These are phyloP conservation scores for Arremon aurantiirostris DNA, from an alignment of 2,797 vertebrate genomes.

Conservation along the genomic window DNA sequence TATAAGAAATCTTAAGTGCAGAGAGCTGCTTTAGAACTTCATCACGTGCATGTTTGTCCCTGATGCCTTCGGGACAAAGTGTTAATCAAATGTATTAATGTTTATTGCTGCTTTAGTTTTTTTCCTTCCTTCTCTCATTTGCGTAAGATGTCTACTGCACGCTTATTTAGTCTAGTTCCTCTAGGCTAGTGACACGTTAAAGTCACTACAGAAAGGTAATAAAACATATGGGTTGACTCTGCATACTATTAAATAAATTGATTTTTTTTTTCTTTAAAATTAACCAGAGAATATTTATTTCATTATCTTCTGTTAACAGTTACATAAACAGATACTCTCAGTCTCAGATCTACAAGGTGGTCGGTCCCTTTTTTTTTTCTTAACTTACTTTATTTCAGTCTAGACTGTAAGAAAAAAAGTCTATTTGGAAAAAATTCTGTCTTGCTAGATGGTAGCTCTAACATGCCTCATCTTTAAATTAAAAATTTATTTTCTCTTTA, in stretches of 20 bases:
- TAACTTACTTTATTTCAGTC: not conserved
- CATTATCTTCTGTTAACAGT: not conserved
- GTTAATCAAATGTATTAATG: slow-evolving; percentile 2
- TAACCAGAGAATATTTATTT: not conserved
- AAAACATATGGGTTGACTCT: not conserved
- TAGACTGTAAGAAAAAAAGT: not conserved
- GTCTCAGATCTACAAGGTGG: not conserved
- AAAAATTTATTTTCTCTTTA: not conserved
- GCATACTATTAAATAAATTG: not conserved
- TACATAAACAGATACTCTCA: not conserved
- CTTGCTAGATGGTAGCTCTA: not conserved
- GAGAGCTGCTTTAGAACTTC: not conserved
- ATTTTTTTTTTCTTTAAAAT: not conserved
- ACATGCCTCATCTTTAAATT: not conserved
- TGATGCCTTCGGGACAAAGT: not conserved
- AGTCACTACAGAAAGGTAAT: not conserved
- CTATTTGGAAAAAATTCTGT: not conserved
- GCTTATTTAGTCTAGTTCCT: not conserved
- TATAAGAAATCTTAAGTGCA: not conserved
- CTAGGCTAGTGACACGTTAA: not conserved
- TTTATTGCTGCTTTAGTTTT: not conserved
- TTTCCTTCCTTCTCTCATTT: not conserved
- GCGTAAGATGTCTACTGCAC: not conserved
- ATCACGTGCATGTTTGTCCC: not conserved
- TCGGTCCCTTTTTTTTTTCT: not conserved